Evolutionary conservation across 2,113 vertebrate genomes (phyloP), one percentile per base, ranked within the genome.

Genomic region (Leuciscus idus): DNA sequence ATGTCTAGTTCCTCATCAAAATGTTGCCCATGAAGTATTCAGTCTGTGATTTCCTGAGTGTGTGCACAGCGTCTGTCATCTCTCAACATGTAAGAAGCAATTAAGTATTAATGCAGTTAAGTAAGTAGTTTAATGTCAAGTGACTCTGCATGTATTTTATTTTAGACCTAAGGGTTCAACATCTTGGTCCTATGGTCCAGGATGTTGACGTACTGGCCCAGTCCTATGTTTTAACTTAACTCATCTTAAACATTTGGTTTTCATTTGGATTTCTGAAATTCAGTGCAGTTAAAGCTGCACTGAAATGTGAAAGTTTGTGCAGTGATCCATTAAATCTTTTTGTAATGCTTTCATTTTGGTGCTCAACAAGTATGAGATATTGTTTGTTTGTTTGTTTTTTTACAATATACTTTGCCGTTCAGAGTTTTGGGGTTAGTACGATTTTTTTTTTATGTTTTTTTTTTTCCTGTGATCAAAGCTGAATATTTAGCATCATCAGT

Each of bases 21-120:
- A 7, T 12, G 50, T 62, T 43, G 36, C 50, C 73, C 61, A 36
- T 33, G 1, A 50, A 57, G 33, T 33, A 52, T 57, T 73, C 26
- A 57, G 72, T 21, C 1, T 30, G 13, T 84, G 81, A 61, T 84
- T 59, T 55, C 64, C 77, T 39, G 73, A 4, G 30, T 59, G 52
- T 78, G 52, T 23, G 21, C 43, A 75, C 12, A 26, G 6, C 11
- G 52, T 13, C 52, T 59, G 52, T 59, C 52, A 59, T 79, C 76
- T 79, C 36, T 39, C 5, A 8, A 68, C 74, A 19, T 26, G 30
- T 30, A 30, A 77, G 8, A 70, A 76, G 8, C 46, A 50, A 28
- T 85, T 39, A 80, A 59, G 55, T 59, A 85, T 70, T 80, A 15
- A 80, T 80, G 48, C 15, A 23, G 48, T 59, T 70, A 59, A 85